Base-by-base conservation (phyloP, 1,140 invertebrate genomes). In the Euwallacea fornicatus region DNA sequence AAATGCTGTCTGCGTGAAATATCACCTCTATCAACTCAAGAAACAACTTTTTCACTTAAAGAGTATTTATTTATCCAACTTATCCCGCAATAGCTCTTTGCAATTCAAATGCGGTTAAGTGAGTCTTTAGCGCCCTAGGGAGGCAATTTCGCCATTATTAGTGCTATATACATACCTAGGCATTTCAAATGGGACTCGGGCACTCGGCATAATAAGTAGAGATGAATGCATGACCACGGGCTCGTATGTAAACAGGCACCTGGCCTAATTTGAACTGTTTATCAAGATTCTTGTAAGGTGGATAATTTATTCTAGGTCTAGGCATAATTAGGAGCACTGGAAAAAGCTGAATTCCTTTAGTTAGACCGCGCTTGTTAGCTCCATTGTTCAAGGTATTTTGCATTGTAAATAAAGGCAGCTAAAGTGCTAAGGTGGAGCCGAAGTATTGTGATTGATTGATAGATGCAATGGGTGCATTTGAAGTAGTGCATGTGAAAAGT, bases 121-220 rank as follows among this genome's bases (percentile, higher is more conserved):
- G 55, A 59, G 56, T 46, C 66, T 67, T 59, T 59, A 50, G 21
- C 54, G 66, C 66, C 66, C 21, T 33, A 44, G 66, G 66, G 66
- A 59, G 55, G 66, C 43, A 67, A 67, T 67, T 67, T 67, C 59
- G 66, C 66, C 58, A 67, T 67, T 59, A 67, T 67, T 67, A 58
- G 66, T 41, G 66, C 13, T 59, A 58, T 15, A 46, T 58, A 43
- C 43, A 43, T 56, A 56, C 21, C 33, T 33, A 33, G 21, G 21
- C 54, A 47, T 50, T 59, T 15, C 33, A 41, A 60, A 67, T 46
- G 42, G 55, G 58, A 50, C 43, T 15, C 46, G 56, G 42, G 55
- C 59, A 50, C 43, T 44, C 46, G 56, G 64, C 15, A 59, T 44
- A 67, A 47, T 58, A 60, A 67, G 42, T 58, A n/a, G 16, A 41